phyloP scores from a whole-genome alignment of 2,797 vertebrate genomes.

The Syngnathus rostellatus region DNA sequence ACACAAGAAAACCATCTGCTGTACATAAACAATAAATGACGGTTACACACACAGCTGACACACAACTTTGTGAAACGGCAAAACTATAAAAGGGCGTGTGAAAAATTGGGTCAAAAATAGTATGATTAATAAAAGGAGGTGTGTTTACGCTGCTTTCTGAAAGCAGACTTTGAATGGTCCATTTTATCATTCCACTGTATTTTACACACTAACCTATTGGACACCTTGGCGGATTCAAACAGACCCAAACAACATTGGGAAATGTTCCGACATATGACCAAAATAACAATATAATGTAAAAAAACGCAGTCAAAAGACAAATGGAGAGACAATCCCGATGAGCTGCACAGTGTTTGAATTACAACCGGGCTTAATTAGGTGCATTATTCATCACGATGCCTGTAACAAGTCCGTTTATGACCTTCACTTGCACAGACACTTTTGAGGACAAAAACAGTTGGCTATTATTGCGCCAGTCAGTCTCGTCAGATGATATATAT shows the following conservation, averaged over 20 bases:
- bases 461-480: conserved; percentile 30
- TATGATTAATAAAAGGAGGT: conserved; percentile 35
- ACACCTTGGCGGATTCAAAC: conserved; percentile 11
- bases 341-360: conserved; percentile 28
- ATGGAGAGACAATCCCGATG: conserved; percentile 13
- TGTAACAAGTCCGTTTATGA: conserved; percentile 14
- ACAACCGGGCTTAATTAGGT: conserved; percentile 26
- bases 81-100: conserved; percentile 45
- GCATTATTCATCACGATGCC: conserved; percentile 29
- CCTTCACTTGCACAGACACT: conserved; percentile 15
- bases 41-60: conserved; percentile 11
- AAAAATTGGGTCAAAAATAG: conserved; percentile 58
- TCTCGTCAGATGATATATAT: conserved; percentile 23
- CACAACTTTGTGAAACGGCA: conserved; percentile 40
- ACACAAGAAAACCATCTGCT: conserved; percentile 24
- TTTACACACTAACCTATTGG: not conserved
- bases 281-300: not conserved
- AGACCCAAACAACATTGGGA: not conserved
- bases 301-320: not conserved
- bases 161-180: conserved; percentile 8
- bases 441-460: conserved; percentile 24
- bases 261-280: not conserved
- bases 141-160: conserved; percentile 49
- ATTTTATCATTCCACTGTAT: not conserved
- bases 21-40: conserved; percentile 24